Percentiles rank a stretch among this genome's conserved stretches.
Conservation (phyloP, 1,140 invertebrate genomes). For the Pseudomyrmex cubaensis region DNA sequence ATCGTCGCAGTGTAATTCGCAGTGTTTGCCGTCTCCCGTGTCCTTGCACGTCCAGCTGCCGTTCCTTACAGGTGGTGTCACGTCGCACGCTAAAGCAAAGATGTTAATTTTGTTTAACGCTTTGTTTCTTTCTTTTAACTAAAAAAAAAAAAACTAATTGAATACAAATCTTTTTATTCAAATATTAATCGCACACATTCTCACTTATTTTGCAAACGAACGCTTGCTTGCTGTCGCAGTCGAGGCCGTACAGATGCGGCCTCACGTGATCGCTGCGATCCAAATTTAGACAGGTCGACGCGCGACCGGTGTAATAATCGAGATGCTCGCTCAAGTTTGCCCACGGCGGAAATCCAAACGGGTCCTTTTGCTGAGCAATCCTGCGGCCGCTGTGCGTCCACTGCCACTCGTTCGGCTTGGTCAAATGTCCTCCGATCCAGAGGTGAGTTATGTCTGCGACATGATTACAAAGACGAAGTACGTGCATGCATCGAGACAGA, state of each 20-base stretch:
- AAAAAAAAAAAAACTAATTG: not conserved
- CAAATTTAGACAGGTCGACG: conserved; percentile 72
- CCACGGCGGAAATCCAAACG: conserved; percentile 70
- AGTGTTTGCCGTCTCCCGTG: conserved; percentile 59
- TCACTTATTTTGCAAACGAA: conserved; percentile 75
- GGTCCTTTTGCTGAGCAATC: conserved; percentile 60
- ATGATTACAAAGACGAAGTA: not conserved
- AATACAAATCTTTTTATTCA: too few relatives aligned
- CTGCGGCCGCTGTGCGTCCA: conserved; percentile 68
- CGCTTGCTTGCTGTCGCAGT: conserved; percentile 73
- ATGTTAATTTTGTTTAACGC: not conserved
- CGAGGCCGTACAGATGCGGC: conserved; percentile 73
- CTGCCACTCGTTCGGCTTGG: conserved; percentile 66
- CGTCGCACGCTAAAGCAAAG: conserved; percentile 62
- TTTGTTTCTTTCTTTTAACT: too few relatives aligned
- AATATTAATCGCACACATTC: not conserved
- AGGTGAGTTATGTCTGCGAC: conserved; percentile 67
- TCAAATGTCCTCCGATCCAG: conserved; percentile 69
- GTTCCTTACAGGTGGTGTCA: conserved; percentile 69
- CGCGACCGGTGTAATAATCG: conserved; percentile 45
- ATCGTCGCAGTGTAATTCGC: conserved; percentile 65
- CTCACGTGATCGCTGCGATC: conserved; percentile 72
- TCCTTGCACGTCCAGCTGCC: conserved; percentile 75
- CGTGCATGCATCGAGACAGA: too few relatives aligned
- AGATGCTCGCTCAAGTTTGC: conserved; percentile 53